Conservation (phyloP, 92 coral and sea anemone genomes). For the Anthopleura xanthogrammica region DNA sequence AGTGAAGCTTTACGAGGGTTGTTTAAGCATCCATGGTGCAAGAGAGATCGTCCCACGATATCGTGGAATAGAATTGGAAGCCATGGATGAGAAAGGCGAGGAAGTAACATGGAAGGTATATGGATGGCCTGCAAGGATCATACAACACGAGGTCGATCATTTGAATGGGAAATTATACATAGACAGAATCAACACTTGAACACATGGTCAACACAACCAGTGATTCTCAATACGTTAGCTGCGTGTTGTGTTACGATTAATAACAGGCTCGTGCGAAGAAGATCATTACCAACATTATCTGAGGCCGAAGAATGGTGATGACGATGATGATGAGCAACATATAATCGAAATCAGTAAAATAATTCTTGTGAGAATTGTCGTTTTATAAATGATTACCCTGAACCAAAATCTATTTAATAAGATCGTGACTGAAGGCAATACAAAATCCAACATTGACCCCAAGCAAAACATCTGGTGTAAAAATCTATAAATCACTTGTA, state of each 20-base stretch:
- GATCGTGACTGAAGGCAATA: no score
- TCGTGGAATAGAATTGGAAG: slow-evolving; percentile 67
- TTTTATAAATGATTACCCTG: no score
- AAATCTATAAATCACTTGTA: no score
- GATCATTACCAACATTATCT: background rate
- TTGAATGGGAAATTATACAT: slow-evolving; percentile 64
- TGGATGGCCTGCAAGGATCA: slow-evolving; percentile 88
- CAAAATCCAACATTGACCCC: no score
- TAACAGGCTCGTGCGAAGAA: background rate
- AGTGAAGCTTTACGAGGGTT: slow-evolving; percentile 75
- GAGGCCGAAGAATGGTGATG: no score
- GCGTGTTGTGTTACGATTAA: background rate
- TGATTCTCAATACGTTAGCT: background rate
- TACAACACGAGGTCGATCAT: slow-evolving; percentile 53
- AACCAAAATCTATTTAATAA: background rate
- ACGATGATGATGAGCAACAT: background rate
- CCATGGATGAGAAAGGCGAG: slow-evolving; percentile 56
- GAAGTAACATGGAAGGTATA: slow-evolving; percentile 67
- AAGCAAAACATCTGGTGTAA: no score
- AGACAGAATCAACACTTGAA: slow-evolving; percentile 27
- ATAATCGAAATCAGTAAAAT: no score
- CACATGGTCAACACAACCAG: background rate
- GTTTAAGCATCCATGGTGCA: slow-evolving; percentile 75
- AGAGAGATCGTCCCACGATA: slow-evolving; percentile 79
- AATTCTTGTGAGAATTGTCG: no score